A percentile compares a stretch with the other conserved stretches of the same genome.
These are phyloP conservation scores for Propithecus deckenii DNA, from an alignment of 2,797 vertebrate genomes.

Conservation along the genomic window DNA sequence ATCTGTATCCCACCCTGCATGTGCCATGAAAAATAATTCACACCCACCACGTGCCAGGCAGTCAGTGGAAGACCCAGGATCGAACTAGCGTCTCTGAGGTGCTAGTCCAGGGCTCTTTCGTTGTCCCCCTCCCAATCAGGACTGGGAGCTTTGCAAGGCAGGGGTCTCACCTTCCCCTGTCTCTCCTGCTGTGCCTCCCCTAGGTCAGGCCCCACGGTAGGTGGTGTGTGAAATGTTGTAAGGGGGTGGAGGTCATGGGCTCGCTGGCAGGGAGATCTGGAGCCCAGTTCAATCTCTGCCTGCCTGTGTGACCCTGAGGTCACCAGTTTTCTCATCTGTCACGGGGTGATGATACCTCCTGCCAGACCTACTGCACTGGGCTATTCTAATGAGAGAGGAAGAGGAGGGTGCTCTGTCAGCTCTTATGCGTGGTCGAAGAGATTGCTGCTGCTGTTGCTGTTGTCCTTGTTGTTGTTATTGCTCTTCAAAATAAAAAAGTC, in stretches of 20 bases:
- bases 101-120: not conserved
- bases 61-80: not conserved
- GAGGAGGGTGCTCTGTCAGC: not conserved
- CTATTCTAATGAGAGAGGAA: not conserved
- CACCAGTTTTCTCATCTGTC: not conserved
- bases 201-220: not conserved
- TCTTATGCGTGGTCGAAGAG: not conserved
- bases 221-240: not conserved
- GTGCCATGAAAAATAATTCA: not conserved
- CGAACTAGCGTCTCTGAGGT: not conserved
- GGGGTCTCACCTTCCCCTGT: not conserved
- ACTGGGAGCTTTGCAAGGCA: not conserved
- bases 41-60: not conserved
- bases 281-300: not conserved
- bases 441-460: not conserved
- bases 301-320: not conserved
- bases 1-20: not conserved
- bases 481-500: slow-evolving; percentile 34
- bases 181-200: not conserved
- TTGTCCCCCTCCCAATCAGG: not conserved
- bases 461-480: not conserved
- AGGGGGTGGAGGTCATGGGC: not conserved
- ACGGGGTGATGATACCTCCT: not conserved
- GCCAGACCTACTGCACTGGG: not conserved
- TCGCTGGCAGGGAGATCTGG: not conserved